Percentiles rank a stretch among this genome's conserved stretches.
Evolutionary conservation across 2,113 vertebrate genomes (phyloP).

Genomic region (Rana temporaria): DNA sequence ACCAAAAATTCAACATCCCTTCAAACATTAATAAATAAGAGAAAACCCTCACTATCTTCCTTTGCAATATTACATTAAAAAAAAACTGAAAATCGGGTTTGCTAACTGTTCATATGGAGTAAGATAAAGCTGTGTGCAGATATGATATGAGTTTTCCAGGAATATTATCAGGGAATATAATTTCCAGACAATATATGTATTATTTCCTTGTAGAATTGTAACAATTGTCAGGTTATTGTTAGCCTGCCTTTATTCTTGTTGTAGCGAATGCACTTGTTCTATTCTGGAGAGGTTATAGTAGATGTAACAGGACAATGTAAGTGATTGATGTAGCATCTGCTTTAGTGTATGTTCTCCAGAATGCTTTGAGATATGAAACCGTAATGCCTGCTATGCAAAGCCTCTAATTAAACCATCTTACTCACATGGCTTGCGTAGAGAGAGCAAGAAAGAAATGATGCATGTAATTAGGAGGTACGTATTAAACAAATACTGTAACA

Average conservation of each 20-base stretch:
- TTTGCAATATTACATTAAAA: no score
- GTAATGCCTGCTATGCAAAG: neutral
- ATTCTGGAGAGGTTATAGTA: neutral
- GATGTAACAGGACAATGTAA: neutral
- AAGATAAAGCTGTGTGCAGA: no score
- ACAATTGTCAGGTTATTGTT: neutral
- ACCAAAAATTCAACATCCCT: no score
- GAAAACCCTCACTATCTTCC: no score
- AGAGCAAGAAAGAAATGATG: conserved; percentile 27
- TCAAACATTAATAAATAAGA: no score
- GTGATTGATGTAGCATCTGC: conserved; percentile 20
- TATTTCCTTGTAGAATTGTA: neutral
- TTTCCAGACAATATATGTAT: no score
- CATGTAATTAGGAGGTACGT: conserved; percentile 26
- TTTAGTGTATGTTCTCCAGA: neutral
- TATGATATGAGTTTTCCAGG: no score
- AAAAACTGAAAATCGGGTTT: no score
- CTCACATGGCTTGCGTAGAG: conserved; percentile 1
- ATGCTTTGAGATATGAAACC: conserved; percentile 36
- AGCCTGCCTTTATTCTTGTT: neutral
- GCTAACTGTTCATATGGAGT: no score
- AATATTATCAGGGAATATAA: no score
- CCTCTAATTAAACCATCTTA: conserved; percentile 37
- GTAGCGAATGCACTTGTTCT: neutral
- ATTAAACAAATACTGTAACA: neutral